Percentiles rank a stretch among this genome's conserved stretches.
Conservation (phyloP, 2,797 vertebrate species). For the Echeneis naucrates region DNA sequence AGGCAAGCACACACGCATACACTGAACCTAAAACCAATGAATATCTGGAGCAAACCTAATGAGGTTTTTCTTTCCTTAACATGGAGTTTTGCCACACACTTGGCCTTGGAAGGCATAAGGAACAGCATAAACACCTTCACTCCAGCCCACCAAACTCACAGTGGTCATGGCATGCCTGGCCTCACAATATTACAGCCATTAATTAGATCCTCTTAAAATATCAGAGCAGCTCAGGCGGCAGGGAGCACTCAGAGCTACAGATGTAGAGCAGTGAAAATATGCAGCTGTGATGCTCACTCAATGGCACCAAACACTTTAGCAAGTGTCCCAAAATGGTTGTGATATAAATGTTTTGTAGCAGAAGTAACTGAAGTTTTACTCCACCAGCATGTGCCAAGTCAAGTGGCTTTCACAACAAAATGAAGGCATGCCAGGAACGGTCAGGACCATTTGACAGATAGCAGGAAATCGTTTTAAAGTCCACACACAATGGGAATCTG, state of each 20-base stretch:
- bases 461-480: neutral
- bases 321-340: neutral
- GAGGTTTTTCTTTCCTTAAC: conserved; percentile 29
- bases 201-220: conserved; percentile 46
- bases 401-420: conserved; percentile 24
- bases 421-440: neutral
- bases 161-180: conserved; percentile 18
- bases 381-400: neutral
- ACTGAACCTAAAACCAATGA: conserved; percentile 42
- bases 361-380: neutral
- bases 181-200: conserved; percentile 39
- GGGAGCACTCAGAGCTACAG: conserved; percentile 28
- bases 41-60: conserved; percentile 19
- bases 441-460: neutral
- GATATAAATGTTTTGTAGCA: conserved; percentile 1
- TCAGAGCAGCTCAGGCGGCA: conserved; percentile 36
- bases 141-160: conserved; percentile 20
- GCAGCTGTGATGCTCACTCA: conserved; percentile 12
- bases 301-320: neutral
- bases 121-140: conserved; percentile 21
- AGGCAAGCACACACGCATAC: conserved; percentile 33
- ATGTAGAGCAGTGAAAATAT: conserved; percentile 24
- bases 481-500: neutral
- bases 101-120: conserved; percentile 1
- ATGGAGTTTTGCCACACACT: conserved; percentile 12